These are phyloP conservation scores for Drosophila paranaensis DNA, from an alignment of 2,888 invertebrate species.

Conservation along the genomic window DNA sequence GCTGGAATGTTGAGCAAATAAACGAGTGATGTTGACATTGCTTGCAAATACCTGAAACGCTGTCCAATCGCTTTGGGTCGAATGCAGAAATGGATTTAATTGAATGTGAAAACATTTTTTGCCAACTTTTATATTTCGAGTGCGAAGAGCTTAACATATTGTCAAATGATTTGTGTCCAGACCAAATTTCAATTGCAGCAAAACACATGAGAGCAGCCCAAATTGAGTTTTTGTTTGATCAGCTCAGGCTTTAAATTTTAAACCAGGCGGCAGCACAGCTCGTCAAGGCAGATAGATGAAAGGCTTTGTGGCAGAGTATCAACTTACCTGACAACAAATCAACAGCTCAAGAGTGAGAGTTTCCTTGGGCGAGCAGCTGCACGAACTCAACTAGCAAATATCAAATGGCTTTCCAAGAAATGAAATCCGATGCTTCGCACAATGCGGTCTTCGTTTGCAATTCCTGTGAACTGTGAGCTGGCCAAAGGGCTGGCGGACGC, in stretches of 20 bases:
- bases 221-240: not conserved
- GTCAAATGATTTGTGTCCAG: not conserved
- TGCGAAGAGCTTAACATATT: not conserved
- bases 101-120: constrained; percentile 10
- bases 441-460: constrained; percentile 20
- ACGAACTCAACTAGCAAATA: constrained; percentile 5
- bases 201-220: not conserved
- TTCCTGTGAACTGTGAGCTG: constrained; percentile 23
- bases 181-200: not conserved
- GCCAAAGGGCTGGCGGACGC: not conserved
- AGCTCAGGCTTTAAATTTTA: not conserved
- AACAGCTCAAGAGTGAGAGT: constrained; percentile 12
- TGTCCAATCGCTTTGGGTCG: not conserved
- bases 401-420: constrained; percentile 11
- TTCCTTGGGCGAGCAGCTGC: constrained; percentile 3
- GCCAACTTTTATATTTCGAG: not conserved
- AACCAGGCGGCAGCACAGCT: too few species aligned
- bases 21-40: constrained; percentile 33
- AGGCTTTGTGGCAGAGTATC: not conserved
- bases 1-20: constrained; percentile 28
- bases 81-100: constrained; percentile 7
- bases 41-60: constrained; percentile 25
- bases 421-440: constrained; percentile 29
- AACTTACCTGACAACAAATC: not conserved
- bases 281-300: constrained; percentile 12